Evolutionary conservation across 2,797 vertebrate genomes (phyloP), one percentile per base, ranked within the genome.

Genomic region (Babyrousa celebensis): DNA sequence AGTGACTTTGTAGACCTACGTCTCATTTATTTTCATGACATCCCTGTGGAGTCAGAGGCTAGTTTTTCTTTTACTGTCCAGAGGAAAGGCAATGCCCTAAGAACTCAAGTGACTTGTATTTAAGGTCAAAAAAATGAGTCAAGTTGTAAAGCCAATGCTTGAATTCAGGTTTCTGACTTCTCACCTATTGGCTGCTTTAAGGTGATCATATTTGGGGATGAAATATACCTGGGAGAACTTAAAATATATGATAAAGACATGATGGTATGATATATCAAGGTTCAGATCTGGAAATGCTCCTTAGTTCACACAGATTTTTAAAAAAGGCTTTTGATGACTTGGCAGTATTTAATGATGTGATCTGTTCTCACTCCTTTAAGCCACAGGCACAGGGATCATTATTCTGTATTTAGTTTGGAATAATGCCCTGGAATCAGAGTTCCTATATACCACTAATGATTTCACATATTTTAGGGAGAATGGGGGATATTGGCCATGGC

Each of bases 21-120:
- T 91, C 56, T 97, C 70, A 91, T 94, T 97, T 96, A 97, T 96
- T 98, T 97, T 96, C 86, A 92, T 23, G 74, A 93, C 86, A 96
- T 97, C 79, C 91, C 96, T 56, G 32, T 82, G 68, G 92, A 96
- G 67, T 89, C 40, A 91, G 91, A 94, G 32, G 65, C 58, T 80
- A 88, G 90, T 72, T 95, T 96, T 95, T 68, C 84, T 93, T 94
- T 96, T 83, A 87, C 90, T 94, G 82, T 96, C 92, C 56, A 75
- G 65, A 89, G 48, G 29, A 80, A 94, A 94, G 71, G 85, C 71
- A 83, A n/a, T 92, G 52, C 75, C 67, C 85, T 29, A 67, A 95
- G 85, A 97, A 95, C 29, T 91, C 65, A 94, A 95, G 21, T 85
- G 78, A 80, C 91, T 95, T 89, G 65, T 52, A 63, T 91, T 97